phyloP scores from a whole-genome alignment of 2,888 invertebrate species.

The Deilephila elpenor region DNA sequence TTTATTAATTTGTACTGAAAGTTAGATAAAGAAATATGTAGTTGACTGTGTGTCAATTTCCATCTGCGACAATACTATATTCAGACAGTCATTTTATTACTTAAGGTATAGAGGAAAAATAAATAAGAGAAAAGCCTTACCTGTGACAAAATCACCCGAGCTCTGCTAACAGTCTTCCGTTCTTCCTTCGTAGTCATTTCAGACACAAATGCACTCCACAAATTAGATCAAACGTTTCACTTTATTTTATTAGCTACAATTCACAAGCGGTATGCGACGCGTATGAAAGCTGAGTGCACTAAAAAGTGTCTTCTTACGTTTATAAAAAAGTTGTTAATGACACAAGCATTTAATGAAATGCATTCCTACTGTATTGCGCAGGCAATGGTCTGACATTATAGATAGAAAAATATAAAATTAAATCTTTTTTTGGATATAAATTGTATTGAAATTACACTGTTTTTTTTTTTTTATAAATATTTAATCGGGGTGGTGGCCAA shows the following conservation, averaged over 20 bases:
- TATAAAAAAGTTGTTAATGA: constrained; percentile 11
- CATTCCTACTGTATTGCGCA: not conserved
- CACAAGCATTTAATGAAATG: not conserved
- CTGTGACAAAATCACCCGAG: constrained; percentile 34
- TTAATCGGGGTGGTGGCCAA: not conserved
- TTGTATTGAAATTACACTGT: not conserved
- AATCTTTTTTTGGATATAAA: not conserved
- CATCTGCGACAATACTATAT: too few relatives aligned
- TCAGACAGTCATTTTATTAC: too few relatives aligned
- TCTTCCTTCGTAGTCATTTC: constrained; percentile 31
- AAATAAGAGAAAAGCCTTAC: constrained; percentile 24
- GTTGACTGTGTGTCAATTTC: too few relatives aligned
- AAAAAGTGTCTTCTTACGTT: constrained; percentile 23
- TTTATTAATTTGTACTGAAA: too few relatives aligned
- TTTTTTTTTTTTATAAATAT: too few relatives aligned
- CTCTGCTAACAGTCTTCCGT: constrained; percentile 26
- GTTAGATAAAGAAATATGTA: too few relatives aligned
- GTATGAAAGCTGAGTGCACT: constrained; percentile 1
- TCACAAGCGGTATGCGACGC: constrained; percentile 6
- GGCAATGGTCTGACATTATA: not conserved
- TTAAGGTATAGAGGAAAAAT: not conserved
- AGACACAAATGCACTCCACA: constrained; percentile 1
- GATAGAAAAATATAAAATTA: too few relatives aligned
- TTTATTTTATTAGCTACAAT: not conserved
- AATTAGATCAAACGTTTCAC: not conserved